Evolutionary conservation across 1,140 invertebrate species (phyloP), one percentile per base, ranked within the genome.

Genomic region (Zaprionus davidi): DNA sequence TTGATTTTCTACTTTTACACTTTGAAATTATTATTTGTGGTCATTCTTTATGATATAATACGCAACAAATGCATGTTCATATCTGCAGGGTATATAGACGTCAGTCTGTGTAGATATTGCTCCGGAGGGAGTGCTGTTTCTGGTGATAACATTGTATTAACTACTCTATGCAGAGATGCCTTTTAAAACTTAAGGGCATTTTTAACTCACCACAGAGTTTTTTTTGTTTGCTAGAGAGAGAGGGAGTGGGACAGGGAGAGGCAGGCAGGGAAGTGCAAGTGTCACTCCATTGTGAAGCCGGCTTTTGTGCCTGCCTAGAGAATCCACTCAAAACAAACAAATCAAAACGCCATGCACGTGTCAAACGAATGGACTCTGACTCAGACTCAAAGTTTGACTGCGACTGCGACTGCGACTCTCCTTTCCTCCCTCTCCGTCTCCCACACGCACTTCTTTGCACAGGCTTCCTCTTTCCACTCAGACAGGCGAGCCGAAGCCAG

Each of bases 251-350:
- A 44, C 15, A 9, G 41, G 2, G 15, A n/a, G n/a, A 2, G n/a
- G 41, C n/a, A 1, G 6, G 5, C 2, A 6, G 13, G 71, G 28
- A 36, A 68, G 55, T 75, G 72, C 66, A 59, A 68, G 63, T 66
- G 63, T 72, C 22, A 65, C 53, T 51, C 31, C 58, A 49, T 28
- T 17, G 41, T 44, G 41, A 17, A 60, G 64, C 78, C 73, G 73
- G 73, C 79, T 72, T 67, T 67, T 71, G 63, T 64, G 38, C 26
- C 22, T 55, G 66, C 22, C 22, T 38, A 31, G 6, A 34, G 26
- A 76, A 63, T 59, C 71, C 71, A 78, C 69, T 79, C 74, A 79
- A 79, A 77, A 77, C 75, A 79, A 79, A 79, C 78, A 81, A 63
- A 78, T 63, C 71, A 63, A 63, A 70, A 58, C 69, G 38, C 28